Evolutionary conservation across 2,888 invertebrate species (phyloP).

Genomic region (Drosophila merina): DNA sequence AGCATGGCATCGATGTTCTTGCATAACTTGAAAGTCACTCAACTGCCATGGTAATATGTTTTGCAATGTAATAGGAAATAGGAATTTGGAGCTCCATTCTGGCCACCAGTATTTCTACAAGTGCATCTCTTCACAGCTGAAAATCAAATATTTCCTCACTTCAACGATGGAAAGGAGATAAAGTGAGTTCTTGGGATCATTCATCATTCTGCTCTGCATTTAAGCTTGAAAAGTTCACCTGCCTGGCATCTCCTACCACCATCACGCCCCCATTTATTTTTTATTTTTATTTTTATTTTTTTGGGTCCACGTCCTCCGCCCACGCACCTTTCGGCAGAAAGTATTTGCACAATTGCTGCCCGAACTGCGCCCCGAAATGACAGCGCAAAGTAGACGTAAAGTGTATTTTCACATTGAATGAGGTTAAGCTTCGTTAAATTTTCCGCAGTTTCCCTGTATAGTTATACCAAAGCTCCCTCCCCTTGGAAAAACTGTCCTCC

Average conservation of each 20-base stretch:
- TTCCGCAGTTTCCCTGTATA: conserved; percentile 53
- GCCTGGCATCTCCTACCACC: conserved; percentile 5
- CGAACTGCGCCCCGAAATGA: conserved; percentile 73
- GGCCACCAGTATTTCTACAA: neutral
- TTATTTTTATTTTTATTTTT: conserved; percentile 3
- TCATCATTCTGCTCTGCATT: conserved; percentile 76
- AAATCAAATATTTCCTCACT: conserved; percentile 60
- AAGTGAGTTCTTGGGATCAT: conserved; percentile 61
- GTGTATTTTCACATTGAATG: conserved; percentile 79
- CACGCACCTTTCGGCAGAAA: conserved; percentile 52
- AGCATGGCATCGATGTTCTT: conserved; percentile 26
- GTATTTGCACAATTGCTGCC: conserved; percentile 80
- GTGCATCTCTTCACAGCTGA: conserved; percentile 2
- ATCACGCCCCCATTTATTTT: neutral
- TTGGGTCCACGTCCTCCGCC: neutral
- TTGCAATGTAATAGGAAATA: neutral
- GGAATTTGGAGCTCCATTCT: neutral
- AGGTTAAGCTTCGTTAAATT: conserved; percentile 81
- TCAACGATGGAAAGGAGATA: conserved; percentile 20
- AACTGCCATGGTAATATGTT: neutral
- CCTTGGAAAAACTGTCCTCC: neutral
- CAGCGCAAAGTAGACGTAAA: conserved; percentile 78
- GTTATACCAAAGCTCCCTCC: neutral
- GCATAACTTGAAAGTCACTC: conserved; percentile 44
- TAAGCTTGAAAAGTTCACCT: conserved; percentile 58